These are phyloP conservation scores for Lithophane socia DNA, from an alignment of 2,888 invertebrate species.

Conservation along the genomic window DNA sequence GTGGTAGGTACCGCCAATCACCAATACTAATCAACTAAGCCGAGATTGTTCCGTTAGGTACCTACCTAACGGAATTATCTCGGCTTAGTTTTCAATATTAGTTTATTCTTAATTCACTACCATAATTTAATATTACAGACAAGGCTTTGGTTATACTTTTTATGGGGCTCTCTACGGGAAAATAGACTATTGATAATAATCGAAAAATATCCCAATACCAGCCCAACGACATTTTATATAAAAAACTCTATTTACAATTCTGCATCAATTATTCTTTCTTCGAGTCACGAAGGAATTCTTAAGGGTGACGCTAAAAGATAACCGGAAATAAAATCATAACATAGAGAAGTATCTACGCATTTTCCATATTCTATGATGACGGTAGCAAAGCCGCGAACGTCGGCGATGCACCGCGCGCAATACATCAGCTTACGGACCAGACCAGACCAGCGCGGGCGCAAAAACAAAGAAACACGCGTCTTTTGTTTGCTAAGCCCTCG, in stretches of 20 bases:
- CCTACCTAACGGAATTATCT: not conserved
- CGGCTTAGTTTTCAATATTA: not conserved
- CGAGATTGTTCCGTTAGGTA: too few species aligned
- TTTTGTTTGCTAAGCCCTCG: slow-evolving; percentile 76
- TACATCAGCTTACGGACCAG: slow-evolving; percentile 72
- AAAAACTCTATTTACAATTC: not conserved
- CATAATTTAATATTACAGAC: not conserved
- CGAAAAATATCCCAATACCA: not conserved
- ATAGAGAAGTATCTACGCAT: not conserved
- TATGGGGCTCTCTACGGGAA: not conserved
- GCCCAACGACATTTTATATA: not conserved
- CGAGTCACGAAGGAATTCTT: not conserved
- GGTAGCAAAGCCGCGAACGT: slow-evolving; percentile 89
- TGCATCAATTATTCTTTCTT: not conserved
- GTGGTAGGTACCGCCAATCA: too few species aligned
- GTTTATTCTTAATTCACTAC: not conserved
- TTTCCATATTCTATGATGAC: slow-evolving; percentile 73
- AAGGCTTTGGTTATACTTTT: too few species aligned
- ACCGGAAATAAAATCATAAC: not conserved
- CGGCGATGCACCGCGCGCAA: slow-evolving; percentile 64
- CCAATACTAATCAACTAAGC: too few species aligned
- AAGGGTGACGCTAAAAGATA: not conserved
- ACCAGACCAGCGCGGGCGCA: slow-evolving; percentile 64
- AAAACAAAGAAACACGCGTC: slow-evolving; percentile 68
- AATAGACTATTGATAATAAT: not conserved